These are phyloP conservation scores for Orthosia cruda DNA, from an alignment of 2,888 invertebrate genomes.

Conservation along the genomic window DNA sequence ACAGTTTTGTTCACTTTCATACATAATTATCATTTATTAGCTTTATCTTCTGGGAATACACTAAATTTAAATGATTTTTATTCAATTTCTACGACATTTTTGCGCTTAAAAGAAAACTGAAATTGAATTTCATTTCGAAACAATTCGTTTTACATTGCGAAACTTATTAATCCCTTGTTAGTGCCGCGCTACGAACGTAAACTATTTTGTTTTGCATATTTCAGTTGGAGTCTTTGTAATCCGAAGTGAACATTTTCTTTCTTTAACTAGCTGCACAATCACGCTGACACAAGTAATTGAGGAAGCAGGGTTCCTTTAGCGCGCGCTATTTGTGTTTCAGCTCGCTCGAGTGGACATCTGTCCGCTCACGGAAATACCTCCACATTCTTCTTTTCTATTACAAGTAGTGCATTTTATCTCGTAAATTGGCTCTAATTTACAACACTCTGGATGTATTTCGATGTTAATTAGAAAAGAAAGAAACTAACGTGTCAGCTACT, in stretches of 20 bases:
- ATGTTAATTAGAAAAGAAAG: constrained; percentile 19
- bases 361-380: constrained; percentile 18
- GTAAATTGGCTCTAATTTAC: constrained; percentile 35
- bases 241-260: constrained; percentile 1
- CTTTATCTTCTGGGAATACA: not conserved
- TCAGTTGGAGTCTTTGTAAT: constrained; percentile 1
- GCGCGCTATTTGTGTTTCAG: constrained; percentile 33
- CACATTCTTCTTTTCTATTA: constrained; percentile 13
- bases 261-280: constrained; percentile 26
- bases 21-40: constrained; percentile 21
- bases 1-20: constrained; percentile 10
- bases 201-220: constrained; percentile 45
- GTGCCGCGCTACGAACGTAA: constrained; percentile 15
- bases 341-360: constrained; percentile 12
- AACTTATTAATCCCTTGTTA: constrained; percentile 38
- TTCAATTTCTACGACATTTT: constrained; percentile 14
- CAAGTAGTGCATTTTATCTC: constrained; percentile 32
- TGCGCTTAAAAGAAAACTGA: constrained; percentile 11
- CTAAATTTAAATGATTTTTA: constrained; percentile 4
- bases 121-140: constrained; percentile 8
- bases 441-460: constrained; percentile 16
- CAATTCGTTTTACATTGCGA: constrained; percentile 17
- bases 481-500: constrained; percentile 3
- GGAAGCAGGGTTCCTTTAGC: constrained; percentile 6
- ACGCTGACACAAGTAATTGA: constrained; percentile 23